Conservation (phyloP, 2,113 vertebrate species). For the Smithornis capensis region DNA sequence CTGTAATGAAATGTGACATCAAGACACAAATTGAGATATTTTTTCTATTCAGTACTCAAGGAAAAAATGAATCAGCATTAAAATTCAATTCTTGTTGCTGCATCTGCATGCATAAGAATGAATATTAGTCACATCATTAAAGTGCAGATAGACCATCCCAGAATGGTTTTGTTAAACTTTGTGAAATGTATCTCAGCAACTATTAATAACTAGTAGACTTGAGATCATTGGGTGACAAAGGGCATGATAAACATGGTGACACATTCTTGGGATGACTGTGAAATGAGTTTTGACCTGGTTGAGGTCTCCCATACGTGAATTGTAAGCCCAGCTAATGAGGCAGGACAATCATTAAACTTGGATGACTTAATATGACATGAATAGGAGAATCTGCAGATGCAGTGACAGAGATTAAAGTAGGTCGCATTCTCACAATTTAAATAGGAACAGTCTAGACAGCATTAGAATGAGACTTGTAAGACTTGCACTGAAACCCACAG, state of each 20-base stretch:
- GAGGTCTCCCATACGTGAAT: not conserved
- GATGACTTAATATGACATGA: not conserved
- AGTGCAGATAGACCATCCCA: not conserved
- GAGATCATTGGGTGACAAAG: not conserved
- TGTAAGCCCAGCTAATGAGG: slow-evolving; percentile 28
- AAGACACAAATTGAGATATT: not conserved
- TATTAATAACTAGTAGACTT: not conserved
- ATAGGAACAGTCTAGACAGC: slow-evolving; percentile 13
- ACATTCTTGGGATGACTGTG: not conserved
- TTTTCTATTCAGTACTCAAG: not conserved
- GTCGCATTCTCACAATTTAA: slow-evolving; percentile 13
- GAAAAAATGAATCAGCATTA: not conserved
- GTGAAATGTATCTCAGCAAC: not conserved
- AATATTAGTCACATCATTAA: not conserved
- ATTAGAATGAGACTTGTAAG: not conserved
- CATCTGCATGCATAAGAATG: not conserved
- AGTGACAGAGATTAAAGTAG: slow-evolving; percentile 33
- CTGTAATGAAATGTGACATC: not conserved
- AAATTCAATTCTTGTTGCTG: not conserved
- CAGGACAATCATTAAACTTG: slow-evolving; percentile 21
- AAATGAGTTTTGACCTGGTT: not conserved
- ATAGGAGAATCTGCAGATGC: not conserved
- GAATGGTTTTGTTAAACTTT: not conserved
- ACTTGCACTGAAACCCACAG: not conserved
- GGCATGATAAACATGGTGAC: not conserved